Percentiles rank a stretch among this genome's conserved stretches.
phyloP scores from a whole-genome alignment of 2,888 invertebrate species.

The Acronicta psi region DNA sequence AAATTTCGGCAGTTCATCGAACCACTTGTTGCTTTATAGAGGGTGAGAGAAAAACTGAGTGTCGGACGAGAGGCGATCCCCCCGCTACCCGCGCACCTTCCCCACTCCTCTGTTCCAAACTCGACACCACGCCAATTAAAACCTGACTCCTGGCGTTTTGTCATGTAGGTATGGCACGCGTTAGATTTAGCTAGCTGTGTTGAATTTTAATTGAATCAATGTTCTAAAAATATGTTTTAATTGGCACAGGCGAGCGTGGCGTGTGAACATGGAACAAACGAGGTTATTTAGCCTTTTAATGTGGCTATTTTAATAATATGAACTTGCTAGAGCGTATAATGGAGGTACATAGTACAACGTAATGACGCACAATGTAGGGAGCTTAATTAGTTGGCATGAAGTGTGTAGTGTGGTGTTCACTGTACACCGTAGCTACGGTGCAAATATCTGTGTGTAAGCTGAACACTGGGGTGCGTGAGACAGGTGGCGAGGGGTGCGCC shows the following conservation, averaged over 20 bases:
- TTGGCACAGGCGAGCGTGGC: slow-evolving; percentile 51
- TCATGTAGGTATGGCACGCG: slow-evolving; percentile 65
- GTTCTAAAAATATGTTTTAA: slow-evolving; percentile 63
- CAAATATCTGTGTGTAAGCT: slow-evolving; percentile 51
- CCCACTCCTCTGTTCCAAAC: slow-evolving; percentile 59
- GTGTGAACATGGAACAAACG: slow-evolving; percentile 19
- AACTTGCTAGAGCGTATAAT: slow-evolving; percentile 13
- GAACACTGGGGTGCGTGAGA: slow-evolving; percentile 56
- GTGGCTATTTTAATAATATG: slow-evolving; percentile 18
- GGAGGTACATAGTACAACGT: slow-evolving; percentile 6
- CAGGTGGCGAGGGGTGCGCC: slow-evolving; percentile 70
- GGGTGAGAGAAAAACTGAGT: slow-evolving; percentile 81
- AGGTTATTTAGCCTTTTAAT: slow-evolving; percentile 16
- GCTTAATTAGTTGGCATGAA: slow-evolving; percentile 52
- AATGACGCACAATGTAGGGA: slow-evolving; percentile 29
- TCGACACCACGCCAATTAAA: slow-evolving; percentile 82
- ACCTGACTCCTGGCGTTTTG: slow-evolving; percentile 76
- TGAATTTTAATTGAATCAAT: slow-evolving; percentile 68
- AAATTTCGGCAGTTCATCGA: slow-evolving; percentile 71
- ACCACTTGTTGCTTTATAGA: slow-evolving; percentile 79
- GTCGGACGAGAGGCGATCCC: slow-evolving; percentile 61
- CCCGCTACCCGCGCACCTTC: slow-evolving; percentile 43
- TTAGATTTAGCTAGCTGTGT: slow-evolving; percentile 65
- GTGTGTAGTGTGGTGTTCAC: slow-evolving; percentile 36
- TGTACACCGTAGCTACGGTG: no score